Conservation (phyloP, 2,113 vertebrate species). For the Vanacampus margaritifer region DNA sequence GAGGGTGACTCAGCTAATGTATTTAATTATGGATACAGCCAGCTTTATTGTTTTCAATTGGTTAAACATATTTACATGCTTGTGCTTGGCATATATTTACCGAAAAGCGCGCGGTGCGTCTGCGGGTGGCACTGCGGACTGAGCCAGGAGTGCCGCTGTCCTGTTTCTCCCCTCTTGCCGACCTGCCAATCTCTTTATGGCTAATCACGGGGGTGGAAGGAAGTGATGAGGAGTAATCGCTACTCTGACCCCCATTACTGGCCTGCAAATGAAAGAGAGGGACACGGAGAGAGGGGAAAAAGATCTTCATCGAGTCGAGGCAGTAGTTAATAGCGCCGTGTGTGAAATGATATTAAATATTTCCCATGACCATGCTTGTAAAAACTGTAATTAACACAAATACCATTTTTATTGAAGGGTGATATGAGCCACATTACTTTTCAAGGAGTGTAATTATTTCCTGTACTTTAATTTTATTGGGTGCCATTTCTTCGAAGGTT, state of each 20-base stretch:
- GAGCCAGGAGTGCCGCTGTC: slow-evolving; percentile 79
- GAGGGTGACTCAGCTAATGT: not conserved
- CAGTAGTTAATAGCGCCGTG: not conserved
- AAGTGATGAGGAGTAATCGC: slow-evolving; percentile 92
- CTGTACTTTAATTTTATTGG: not conserved
- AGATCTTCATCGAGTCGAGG: not conserved
- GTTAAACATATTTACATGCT: not conserved
- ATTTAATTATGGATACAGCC: not conserved
- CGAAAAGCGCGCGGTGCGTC: slow-evolving; percentile 82
- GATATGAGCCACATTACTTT: not conserved
- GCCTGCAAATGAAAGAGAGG: slow-evolving; percentile 68
- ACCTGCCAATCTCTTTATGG: slow-evolving; percentile 85
- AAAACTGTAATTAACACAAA: slow-evolving; percentile 3
- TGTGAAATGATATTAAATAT: not conserved
- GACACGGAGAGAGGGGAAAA: slow-evolving; percentile 39
- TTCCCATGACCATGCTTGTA: not conserved
- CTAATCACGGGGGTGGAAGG: slow-evolving; percentile 92
- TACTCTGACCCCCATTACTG: slow-evolving; percentile 90
- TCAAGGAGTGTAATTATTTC: not conserved
- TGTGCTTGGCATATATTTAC: slow-evolving; percentile 52
- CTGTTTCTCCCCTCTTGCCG: slow-evolving; percentile 70
- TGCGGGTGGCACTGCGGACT: slow-evolving; percentile 81
- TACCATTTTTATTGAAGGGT: not conserved
- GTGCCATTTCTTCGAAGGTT: not conserved
- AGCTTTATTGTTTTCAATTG: not conserved